Base-by-base conservation (phyloP, 2,797 vertebrate species). In the Apogon talboti region DNA sequence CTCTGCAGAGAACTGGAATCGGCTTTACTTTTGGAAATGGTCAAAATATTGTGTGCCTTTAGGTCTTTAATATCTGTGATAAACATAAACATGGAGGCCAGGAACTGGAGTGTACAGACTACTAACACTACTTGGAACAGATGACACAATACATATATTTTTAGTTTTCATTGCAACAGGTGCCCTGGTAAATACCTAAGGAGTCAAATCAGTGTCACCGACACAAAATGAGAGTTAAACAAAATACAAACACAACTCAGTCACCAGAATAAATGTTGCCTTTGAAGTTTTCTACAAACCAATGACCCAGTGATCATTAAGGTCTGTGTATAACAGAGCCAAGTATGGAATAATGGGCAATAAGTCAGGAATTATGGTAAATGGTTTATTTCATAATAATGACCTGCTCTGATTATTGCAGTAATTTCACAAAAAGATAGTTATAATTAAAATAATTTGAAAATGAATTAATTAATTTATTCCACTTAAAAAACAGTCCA, bases 1-100 rank as follows among this genome's bases (percentile, higher is more conserved):
- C 46, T 74, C 68, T 76, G 47, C 52, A 65, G 67, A 64, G 57
- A 65, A 66, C 71, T 63, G 41, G 45, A 65, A 50, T 24, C n/a
- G 43, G 24, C 41, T 72, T 46, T 8, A 47, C 38, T 71, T 73
- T 51, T 57, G 15, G 24, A 72, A 38, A 73, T 43, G 21, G 42
- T 60, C 43, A 30, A 62, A 65, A 42, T 18, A 30, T 18, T 14
- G 28, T 19, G n/a, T 51, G 35, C 6, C 42, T 55, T 54, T 15
- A 14, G 47, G n/a, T 66, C 46, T 45, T 45, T 9, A 58, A 61
- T 41, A 51, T 47, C 21, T 68, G 6, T 11, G 18, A n/a, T 2
- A 10, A 44, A 33, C 15, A 12, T 7, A 16, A 8, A 69, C 24
- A 55, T 30, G n/a, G 57, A 13, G 14, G 11, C 28, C 11, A 11